These are phyloP conservation scores for Proteles cristata DNA, from an alignment of 2,113 vertebrate genomes.

Conservation along the genomic window DNA sequence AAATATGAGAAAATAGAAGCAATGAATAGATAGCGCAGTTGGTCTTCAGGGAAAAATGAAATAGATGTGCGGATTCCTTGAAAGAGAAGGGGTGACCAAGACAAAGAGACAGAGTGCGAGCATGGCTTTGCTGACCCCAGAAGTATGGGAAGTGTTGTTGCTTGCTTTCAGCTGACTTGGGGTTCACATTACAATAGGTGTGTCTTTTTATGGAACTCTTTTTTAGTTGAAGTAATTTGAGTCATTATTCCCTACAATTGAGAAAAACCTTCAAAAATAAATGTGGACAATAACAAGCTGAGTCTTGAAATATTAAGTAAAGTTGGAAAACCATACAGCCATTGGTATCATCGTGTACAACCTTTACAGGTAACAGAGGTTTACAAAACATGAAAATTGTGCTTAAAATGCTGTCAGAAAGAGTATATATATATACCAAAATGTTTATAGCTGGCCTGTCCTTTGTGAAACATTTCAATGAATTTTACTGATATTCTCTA, in stretches of 20 bases:
- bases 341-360: not conserved
- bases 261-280: not conserved
- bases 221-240: not conserved
- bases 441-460: not conserved
- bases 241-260: not conserved
- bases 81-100: not conserved
- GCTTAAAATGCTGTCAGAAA: not conserved
- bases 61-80: not conserved
- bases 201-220: not conserved
- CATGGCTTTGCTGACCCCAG: not conserved
- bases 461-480: not conserved
- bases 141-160: not conserved
- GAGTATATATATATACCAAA: not conserved
- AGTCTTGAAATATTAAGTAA: not conserved
- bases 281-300: not conserved
- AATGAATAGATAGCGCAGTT: not conserved
- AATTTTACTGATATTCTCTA: not conserved
- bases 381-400: not conserved
- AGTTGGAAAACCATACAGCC: not conserved
- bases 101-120: not conserved
- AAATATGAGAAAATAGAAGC: not conserved
- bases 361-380: not conserved
- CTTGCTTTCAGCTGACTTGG: not conserved
- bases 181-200: not conserved
- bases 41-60: not conserved